Percentiles rank a stretch among this genome's conserved stretches.
Evolutionary conservation across 2,113 vertebrate genomes (phyloP).

Genomic region (Clarias magur): DNA sequence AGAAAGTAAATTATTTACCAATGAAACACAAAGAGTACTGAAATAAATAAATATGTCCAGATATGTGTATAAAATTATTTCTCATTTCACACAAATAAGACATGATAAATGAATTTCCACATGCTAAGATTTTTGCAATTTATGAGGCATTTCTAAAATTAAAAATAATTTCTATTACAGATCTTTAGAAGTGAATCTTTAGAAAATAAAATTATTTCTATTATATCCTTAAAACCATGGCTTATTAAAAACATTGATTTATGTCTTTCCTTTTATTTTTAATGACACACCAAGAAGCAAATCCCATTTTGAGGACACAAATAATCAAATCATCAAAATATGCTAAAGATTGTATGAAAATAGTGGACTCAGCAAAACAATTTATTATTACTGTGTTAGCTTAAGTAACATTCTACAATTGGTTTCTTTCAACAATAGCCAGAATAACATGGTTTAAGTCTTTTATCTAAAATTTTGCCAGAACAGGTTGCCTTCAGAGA

Average conservation of each 20-base stretch:
- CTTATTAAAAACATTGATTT: background rate
- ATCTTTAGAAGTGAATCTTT: no score
- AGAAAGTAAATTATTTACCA: background rate
- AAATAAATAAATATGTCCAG: conserved; percentile 1
- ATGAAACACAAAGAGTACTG: background rate
- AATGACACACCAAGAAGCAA: background rate
- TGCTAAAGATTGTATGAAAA: background rate
- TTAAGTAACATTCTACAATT: background rate
- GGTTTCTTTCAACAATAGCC: background rate
- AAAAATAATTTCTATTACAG: background rate
- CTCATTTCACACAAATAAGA: background rate
- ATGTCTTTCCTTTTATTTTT: background rate
- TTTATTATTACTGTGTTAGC: background rate
- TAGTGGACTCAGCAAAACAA: background rate
- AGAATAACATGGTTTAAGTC: background rate
- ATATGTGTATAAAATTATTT: background rate
- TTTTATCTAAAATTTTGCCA: background rate
- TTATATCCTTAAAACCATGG: no score
- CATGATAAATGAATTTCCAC: background rate
- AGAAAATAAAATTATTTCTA: no score
- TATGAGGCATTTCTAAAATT: background rate
- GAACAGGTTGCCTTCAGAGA: background rate
- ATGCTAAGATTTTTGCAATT: background rate
- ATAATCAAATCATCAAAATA: background rate
- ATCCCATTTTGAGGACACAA: background rate